These are phyloP conservation scores for Rhinogobio ventralis DNA, from an alignment of 2,797 vertebrate species.

Conservation along the genomic window DNA sequence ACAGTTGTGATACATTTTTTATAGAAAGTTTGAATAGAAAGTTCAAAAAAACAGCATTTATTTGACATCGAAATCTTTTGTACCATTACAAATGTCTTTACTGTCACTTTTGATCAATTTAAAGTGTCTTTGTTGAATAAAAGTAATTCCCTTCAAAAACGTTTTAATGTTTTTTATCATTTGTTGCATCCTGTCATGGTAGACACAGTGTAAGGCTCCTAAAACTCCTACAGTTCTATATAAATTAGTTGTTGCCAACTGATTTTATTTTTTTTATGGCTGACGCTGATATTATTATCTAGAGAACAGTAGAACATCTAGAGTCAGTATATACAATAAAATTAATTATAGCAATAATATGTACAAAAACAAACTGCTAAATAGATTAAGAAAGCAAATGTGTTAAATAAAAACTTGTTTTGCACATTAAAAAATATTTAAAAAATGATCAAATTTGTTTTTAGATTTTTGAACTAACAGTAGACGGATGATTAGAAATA, in stretches of 20 bases:
- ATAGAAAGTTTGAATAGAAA: background rate
- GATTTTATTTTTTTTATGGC: background rate
- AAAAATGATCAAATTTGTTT: background rate
- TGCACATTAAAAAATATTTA: background rate
- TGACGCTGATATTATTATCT: background rate
- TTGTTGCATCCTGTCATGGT: background rate
- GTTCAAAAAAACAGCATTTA: background rate
- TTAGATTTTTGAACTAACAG: background rate
- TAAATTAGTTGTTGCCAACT: background rate
- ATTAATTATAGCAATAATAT: background rate
- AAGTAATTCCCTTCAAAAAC: background rate
- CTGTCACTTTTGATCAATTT: background rate
- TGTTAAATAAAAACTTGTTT: background rate
- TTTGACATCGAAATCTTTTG: background rate
- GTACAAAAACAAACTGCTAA: background rate
- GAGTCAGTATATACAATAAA: too few relatives aligned
- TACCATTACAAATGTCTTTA: background rate
- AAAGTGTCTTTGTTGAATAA: background rate
- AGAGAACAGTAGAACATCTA: background rate
- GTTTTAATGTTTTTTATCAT: background rate
- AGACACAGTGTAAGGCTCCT: background rate
- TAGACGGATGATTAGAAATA: too few relatives aligned
- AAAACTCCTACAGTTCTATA: background rate
- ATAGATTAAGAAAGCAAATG: background rate
- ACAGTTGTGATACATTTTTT: background rate